phyloP scores from a whole-genome alignment of 2,797 vertebrate genomes.

The Chloroceryle amazona region DNA sequence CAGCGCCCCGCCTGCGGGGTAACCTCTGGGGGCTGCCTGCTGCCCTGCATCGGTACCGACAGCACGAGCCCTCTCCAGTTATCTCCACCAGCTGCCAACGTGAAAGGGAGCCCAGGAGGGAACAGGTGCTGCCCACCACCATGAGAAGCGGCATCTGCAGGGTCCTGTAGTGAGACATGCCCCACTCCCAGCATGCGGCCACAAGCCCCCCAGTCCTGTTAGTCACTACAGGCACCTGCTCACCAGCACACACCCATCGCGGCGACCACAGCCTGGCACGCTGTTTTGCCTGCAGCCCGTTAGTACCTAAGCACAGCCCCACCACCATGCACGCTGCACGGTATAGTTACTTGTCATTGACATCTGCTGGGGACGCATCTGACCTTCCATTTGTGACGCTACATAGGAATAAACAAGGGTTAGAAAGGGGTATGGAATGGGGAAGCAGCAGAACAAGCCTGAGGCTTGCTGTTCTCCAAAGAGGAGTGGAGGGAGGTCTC shows the following conservation, averaged over 20 bases:
- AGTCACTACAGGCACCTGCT: conserved; percentile 6
- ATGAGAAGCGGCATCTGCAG: rapidly evolving
- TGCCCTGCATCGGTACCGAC: neutral
- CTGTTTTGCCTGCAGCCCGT: conserved; percentile 4
- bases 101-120: neutral
- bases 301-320: conserved; percentile 85
- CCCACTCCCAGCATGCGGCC: conserved; percentile 66
- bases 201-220: neutral
- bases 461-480: neutral
- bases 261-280: neutral
- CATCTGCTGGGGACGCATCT: conserved; percentile 87
- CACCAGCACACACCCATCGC: neutral
- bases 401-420: conserved; percentile 85
- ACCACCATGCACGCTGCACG: conserved; percentile 87
- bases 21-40: neutral
- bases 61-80: neutral
- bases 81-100: rapidly evolving
- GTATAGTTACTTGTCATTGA: conserved; percentile 94
- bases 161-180: conserved; percentile 10
- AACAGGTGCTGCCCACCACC: neutral
- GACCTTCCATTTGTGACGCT: conserved; percentile 87
- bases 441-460: neutral
- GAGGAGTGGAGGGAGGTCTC: rapidly evolving
- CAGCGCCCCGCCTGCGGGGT: rapidly evolving
- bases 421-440: conserved; percentile 68